Evolutionary conservation across 2,113 vertebrate genomes (phyloP), one percentile per base, ranked within the genome.

Genomic region (Hirundichthys speculiger): DNA sequence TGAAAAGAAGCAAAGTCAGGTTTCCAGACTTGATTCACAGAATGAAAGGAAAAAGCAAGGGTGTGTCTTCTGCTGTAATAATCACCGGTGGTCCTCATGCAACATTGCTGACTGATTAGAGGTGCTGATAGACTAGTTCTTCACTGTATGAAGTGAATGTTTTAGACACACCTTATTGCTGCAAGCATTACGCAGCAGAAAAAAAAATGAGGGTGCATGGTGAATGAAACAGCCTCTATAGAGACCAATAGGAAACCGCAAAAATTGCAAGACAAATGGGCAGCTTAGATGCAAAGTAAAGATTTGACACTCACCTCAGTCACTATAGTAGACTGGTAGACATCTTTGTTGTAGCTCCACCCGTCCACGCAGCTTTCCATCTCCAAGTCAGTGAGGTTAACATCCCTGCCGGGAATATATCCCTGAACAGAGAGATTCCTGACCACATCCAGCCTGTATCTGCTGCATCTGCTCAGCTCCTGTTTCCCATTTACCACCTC

Each of bases 331-430:
- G 92, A 91, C 13, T 83, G 64, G 60, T 89, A 92, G 54, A 75
- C 54, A 1, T 91, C 88, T 64, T n/a, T 86, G 65, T 88, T 90
- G 84, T 92, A 93, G 50, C 13, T 83, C 90, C 91, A 93, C 3
- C 92, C 90, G 3, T 92, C 88, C 60, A 84, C 24, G 61, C 88
- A 90, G 20, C 2, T 13, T 80, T 93, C 91, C 65, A 80, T 82
- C 52, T 80, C 63, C 57, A 92, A n/a, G n/a, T n/a, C n/a, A n/a
- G n/a, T n/a, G n/a, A n/a, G n/a, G n/a, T n/a, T n/a, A n/a, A n/a
- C n/a, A n/a, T n/a, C n/a, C n/a, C n/a, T n/a, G n/a, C n/a, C n/a
- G n/a, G n/a, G n/a, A n/a, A n/a, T n/a, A n/a, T n/a, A n/a, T n/a
- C n/a, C n/a, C n/a, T n/a, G n/a, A n/a, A n/a, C n/a, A n/a, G n/a